These are phyloP conservation scores for Erynnis tages DNA, from an alignment of 2,888 invertebrate genomes.

Conservation along the genomic window DNA sequence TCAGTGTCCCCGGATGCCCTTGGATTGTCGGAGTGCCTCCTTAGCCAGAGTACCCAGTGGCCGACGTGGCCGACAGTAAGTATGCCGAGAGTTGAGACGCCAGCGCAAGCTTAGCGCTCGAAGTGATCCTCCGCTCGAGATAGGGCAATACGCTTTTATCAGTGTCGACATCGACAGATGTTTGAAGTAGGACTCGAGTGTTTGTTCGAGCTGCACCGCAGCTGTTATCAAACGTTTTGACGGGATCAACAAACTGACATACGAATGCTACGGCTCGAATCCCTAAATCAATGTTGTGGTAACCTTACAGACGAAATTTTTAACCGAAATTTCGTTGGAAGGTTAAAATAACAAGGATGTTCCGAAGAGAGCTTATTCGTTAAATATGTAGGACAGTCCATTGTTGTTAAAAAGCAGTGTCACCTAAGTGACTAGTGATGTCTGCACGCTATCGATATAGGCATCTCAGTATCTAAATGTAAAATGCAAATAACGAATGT, in stretches of 20 bases:
- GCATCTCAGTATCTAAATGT: not conserved
- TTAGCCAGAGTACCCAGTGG: not conserved
- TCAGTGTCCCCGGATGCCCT: slow-evolving; percentile 20
- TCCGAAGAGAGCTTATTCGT: too few relatives aligned
- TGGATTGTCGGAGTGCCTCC: slow-evolving; percentile 14
- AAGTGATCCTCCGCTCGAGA: not conserved
- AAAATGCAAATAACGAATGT: slow-evolving; percentile 9
- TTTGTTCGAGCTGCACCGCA: slow-evolving; percentile 1
- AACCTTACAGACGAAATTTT: too few relatives aligned
- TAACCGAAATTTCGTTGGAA: too few relatives aligned
- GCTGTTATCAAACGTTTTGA: not conserved
- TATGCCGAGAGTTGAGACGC: slow-evolving; percentile 10
- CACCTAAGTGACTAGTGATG: slow-evolving; percentile 15
- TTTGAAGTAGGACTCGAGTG: slow-evolving; percentile 3
- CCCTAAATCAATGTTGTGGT: too few relatives aligned
- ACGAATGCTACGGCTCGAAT: too few relatives aligned
- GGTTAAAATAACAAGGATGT: too few relatives aligned
- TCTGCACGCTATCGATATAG: slow-evolving; percentile 15
- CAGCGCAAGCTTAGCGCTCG: not conserved
- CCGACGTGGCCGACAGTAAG: slow-evolving; percentile 2
- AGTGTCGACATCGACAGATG: slow-evolving; percentile 3
- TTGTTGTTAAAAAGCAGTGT: not conserved
- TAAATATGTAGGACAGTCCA: not conserved
- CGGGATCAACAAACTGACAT: not conserved
- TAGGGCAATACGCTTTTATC: not conserved